phyloP scores from a whole-genome alignment of 2,113 vertebrate species.

The Ammodytes dubius region DNA sequence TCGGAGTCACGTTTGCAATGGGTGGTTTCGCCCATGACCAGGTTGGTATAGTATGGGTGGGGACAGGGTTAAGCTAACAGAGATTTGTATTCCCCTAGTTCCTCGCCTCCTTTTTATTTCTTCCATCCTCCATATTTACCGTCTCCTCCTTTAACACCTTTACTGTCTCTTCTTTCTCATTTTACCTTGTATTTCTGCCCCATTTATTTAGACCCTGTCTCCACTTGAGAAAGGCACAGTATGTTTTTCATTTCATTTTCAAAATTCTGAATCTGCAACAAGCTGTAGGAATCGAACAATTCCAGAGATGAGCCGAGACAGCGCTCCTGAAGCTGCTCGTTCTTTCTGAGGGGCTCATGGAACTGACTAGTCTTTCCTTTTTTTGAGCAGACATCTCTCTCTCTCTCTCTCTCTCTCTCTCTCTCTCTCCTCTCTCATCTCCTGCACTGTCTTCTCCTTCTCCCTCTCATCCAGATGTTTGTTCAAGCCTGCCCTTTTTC shows the following conservation, averaged over 20 bases:
- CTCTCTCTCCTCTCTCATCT: too few relatives aligned
- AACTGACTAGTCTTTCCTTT: not conserved
- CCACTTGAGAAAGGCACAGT: not conserved
- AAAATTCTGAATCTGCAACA: conserved; percentile 16
- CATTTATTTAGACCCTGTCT: not conserved
- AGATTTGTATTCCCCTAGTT: too few relatives aligned
- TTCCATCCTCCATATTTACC: not conserved
- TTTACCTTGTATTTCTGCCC: not conserved
- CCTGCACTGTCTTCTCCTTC: too few relatives aligned
- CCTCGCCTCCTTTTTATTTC: not conserved
- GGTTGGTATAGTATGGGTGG: too few relatives aligned
- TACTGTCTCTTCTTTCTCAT: not conserved
- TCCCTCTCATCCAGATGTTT: conserved; percentile 1
- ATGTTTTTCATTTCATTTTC: not conserved
- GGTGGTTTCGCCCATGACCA: too few relatives aligned
- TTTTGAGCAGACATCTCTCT: not conserved
- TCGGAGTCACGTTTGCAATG: too few relatives aligned
- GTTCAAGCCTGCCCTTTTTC: not conserved
- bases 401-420: not conserved
- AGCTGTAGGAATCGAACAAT: not conserved
- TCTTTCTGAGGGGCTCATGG: not conserved
- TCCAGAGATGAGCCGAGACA: not conserved
- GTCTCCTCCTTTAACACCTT: not conserved
- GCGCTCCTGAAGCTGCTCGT: not conserved
- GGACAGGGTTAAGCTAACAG: too few relatives aligned